Evolutionary conservation across 1,140 invertebrate species (phyloP), one percentile per base, ranked within the genome.

Genomic region (Meloidogyne chitwoodi): DNA sequence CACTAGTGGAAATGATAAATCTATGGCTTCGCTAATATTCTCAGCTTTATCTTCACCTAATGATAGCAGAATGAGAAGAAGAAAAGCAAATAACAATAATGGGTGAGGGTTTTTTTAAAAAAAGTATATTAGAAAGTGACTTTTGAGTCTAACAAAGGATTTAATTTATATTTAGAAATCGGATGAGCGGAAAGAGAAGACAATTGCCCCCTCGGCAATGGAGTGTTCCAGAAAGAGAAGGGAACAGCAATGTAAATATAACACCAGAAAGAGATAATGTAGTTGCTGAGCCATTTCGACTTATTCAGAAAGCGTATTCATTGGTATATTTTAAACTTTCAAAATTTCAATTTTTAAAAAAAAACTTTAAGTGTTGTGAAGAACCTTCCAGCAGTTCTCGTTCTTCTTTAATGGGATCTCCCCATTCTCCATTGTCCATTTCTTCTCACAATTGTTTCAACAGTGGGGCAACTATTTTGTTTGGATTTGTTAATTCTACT

Each of bases 231-330:
- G 26, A 22, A 19, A 61, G 16, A 56, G n/a, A n/a, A n/a, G 24
- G n/a, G 1, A 38, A n/a, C 6, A 41, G n/a, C 16, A 29, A 16
- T 31, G 44, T n/a, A 24, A 26, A 34, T 2, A 73, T 8, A 14
- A 19, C 56, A 29, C 14, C 10, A 24, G 27, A 63, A 34, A 72
- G 56, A 48, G 56, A 48, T 48, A n/a, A n/a, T 56, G 48, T n/a
- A 4, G 12, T 6, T 56, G n/a, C 48, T 1, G 71, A 73, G 12
- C 56, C 71, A n/a, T 73, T 73, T 16, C 41, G 71, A 8, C 10
- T 73, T 2, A 64, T 73, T 24, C 71, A 63, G 16, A 73, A 73
- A 16, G 71, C 71, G 0, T 38, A 61, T 48, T 73, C 71, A 0
- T 61, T 31, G 56, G 34, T 61, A 27, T 11, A 26, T 24, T 16